Evolutionary conservation across 2,888 invertebrate species (phyloP).

Genomic region (Enchytraeus crypticus): DNA sequence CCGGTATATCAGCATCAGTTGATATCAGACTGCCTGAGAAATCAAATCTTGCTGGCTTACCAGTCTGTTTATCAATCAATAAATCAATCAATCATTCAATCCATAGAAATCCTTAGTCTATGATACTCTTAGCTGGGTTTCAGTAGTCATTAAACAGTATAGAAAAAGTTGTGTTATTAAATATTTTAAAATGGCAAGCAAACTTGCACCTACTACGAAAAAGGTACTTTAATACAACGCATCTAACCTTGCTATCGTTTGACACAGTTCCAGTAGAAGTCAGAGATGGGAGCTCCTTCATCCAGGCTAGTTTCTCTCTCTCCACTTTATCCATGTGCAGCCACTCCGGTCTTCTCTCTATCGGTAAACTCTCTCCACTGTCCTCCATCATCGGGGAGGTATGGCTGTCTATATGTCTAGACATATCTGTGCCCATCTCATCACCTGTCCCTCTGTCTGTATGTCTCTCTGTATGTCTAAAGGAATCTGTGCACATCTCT

Average conservation of each 20-base stretch:
- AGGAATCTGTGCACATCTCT: not conserved
- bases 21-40: constrained; percentile 46
- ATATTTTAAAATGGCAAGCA: too few species aligned
- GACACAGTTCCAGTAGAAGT: too few species aligned
- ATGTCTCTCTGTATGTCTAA: not conserved
- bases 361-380: not conserved
- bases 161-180: too few species aligned
- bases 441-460: not conserved
- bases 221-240: too few species aligned
- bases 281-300: constrained; percentile 58
- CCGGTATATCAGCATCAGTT: constrained; percentile 56
- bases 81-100: too few species aligned
- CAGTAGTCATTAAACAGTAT: too few species aligned
- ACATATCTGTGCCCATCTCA: not conserved
- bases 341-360: constrained; percentile 55
- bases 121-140: not conserved
- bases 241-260: too few species aligned
- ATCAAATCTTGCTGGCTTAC: constrained; percentile 47
- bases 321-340: constrained; percentile 78
- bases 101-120: constrained; percentile 5
- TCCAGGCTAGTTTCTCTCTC: constrained; percentile 79
- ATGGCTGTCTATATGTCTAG: not conserved
- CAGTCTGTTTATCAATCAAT: too few species aligned
- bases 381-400: not conserved
- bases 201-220: too few species aligned